Evolutionary conservation across 2,888 invertebrate species (phyloP).

Genomic region (Heteromyza rotundicornis): DNA sequence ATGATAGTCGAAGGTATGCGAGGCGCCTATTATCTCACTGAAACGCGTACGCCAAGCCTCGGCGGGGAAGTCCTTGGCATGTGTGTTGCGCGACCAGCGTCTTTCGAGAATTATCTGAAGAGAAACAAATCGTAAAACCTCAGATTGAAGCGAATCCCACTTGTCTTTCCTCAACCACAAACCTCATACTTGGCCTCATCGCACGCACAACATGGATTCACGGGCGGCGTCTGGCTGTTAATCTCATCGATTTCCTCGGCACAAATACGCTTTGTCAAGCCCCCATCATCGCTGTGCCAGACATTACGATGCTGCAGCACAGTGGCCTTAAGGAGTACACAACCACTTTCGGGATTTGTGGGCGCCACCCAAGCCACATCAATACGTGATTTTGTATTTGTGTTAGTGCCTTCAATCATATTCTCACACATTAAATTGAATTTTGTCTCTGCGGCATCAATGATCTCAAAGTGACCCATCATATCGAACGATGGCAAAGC

Average conservation of each 20-base stretch:
- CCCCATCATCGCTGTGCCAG: conserved; percentile 85
- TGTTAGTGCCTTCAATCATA: conserved; percentile 80
- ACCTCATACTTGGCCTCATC: conserved; percentile 98
- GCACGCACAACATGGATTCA: conserved; percentile 89
- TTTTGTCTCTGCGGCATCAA: conserved; percentile 76
- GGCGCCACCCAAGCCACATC: conserved; percentile 87
- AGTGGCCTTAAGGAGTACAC: conserved; percentile 80
- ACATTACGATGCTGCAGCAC: conserved; percentile 75
- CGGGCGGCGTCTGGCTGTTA: conserved; percentile 70
- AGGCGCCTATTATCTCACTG: conserved; percentile 94
- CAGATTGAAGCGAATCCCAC: background rate
- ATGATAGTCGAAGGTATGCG: conserved; percentile 80
- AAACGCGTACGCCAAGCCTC: conserved; percentile 89
- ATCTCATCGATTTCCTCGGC: conserved; percentile 70
- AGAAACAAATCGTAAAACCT: background rate
- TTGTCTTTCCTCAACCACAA: conserved; percentile 20
- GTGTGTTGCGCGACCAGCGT: conserved; percentile 92
- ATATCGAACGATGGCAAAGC: conserved; percentile 61
- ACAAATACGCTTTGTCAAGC: conserved; percentile 75
- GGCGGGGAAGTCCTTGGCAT: conserved; percentile 92
- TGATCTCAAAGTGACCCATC: conserved; percentile 71
- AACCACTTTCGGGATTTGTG: conserved; percentile 72
- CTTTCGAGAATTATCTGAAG: conserved; percentile 85
- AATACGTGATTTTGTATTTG: conserved; percentile 76
- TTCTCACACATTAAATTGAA: conserved; percentile 82